Base-by-base conservation (phyloP, 2,888 invertebrate species). In the Latrodectus elegans region DNA sequence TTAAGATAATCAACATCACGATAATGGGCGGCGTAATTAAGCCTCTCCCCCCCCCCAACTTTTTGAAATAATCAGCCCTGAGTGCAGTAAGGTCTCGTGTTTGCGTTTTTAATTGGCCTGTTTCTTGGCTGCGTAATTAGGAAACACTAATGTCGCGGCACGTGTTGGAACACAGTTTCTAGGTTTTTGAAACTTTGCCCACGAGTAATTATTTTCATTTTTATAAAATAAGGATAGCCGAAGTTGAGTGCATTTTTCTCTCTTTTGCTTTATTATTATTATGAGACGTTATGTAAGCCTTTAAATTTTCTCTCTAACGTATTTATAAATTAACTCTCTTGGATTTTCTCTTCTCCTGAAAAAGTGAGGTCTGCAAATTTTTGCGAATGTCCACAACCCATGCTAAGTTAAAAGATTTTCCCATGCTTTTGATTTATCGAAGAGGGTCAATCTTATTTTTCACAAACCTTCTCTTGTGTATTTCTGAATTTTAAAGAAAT, bases 1-100 rank as follows among this genome's bases (percentile, higher is more conserved):
- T 88, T 88, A 88, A 88, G 88, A 88, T 88, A 88, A 88, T 88
- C 88, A 88, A 88, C 88, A 88, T 88, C 88, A 84, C 67, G 84
- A 76, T 88, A 88, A 88, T 88, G 84, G 88, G 88, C 80, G 79
- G 83, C 74, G 88, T 88, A 88, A 88, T 88, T 88, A 88, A 88
- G 84, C 72, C 84, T 68, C 88, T 74, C 74, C 26, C 72, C 8
- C 67, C 73, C 78, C 55, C 60, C 79, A 15, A 22, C 52, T 80
- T 81, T 81, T 88, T 88, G 80, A 88, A 88, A 88, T 88, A 88
- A 88, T 88, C 88, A 88, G 88, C 80, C 65, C 67, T 67, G 72
- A 68, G 60, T 60, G 60, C 60, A 60, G 76, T 68, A 51, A 52
- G 73, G 52, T 68, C 80, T 72, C 79, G 78, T 72, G 88, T 84